Evolutionary conservation across 2,888 invertebrate genomes (phyloP).

Genomic region (Patella pellucida): DNA sequence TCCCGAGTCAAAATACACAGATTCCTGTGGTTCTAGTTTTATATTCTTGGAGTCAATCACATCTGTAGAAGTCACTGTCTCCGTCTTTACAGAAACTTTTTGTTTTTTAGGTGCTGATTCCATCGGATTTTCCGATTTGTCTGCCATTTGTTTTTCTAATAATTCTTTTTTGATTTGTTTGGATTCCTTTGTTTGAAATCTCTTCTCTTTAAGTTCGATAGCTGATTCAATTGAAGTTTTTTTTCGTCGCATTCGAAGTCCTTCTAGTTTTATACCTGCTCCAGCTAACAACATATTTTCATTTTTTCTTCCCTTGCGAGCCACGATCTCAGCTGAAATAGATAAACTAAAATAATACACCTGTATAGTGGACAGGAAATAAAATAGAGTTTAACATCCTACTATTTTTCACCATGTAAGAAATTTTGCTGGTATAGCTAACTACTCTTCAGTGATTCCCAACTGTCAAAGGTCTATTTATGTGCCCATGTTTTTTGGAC

Average conservation of each 20-base stretch:
- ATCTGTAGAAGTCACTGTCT: conserved; percentile 1
- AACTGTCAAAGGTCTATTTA: too few relatives aligned
- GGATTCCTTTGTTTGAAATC: conserved; percentile 30
- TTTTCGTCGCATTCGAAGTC: conserved; percentile 52
- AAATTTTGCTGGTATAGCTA: too few relatives aligned
- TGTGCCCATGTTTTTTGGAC: too few relatives aligned
- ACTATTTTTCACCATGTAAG: too few relatives aligned
- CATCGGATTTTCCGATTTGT: too few relatives aligned
- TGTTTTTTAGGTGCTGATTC: too few relatives aligned
- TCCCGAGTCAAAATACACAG: conserved; percentile 11
- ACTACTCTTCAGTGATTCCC: too few relatives aligned
- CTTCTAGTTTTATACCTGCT: conserved; percentile 30
- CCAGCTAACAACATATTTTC: conserved; percentile 4
- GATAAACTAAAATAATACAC: background rate
- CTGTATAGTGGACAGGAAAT: too few relatives aligned
- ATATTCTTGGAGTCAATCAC: conserved; percentile 13
- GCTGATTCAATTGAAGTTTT: conserved; percentile 66
- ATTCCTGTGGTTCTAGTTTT: background rate
- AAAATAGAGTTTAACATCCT: too few relatives aligned
- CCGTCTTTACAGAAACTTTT: background rate
- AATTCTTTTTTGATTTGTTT: too few relatives aligned
- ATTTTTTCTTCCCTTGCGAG: conserved; percentile 16
- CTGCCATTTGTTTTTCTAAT: too few relatives aligned
- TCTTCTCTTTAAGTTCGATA: conserved; percentile 67
- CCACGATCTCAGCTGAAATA: background rate